Evolutionary conservation across 2,113 vertebrate species (phyloP).

Genomic region (Delphinus delphis): DNA sequence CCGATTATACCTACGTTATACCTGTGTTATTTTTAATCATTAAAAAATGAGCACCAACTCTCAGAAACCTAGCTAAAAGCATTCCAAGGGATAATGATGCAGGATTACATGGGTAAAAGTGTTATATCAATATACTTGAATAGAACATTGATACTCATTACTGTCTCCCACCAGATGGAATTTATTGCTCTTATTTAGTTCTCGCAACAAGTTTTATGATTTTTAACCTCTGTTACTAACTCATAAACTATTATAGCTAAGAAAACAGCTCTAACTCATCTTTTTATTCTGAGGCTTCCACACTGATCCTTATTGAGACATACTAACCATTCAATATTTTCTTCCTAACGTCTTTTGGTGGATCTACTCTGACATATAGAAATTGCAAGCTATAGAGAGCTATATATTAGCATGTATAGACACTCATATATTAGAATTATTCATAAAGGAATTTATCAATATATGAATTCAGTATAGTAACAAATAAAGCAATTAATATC

Average conservation of each 20-base stretch:
- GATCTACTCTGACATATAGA: background rate
- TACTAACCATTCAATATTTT: background rate
- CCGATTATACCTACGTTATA: background rate
- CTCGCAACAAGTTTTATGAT: background rate
- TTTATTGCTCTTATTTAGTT: background rate
- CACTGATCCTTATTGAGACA: background rate
- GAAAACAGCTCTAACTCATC: background rate
- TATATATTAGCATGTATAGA: background rate
- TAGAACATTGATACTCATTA: background rate
- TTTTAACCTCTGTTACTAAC: background rate
- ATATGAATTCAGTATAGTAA: background rate
- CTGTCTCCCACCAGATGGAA: background rate
- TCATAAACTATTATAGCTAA: background rate
- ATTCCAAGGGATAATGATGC: background rate
- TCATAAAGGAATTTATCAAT: background rate
- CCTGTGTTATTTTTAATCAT: background rate
- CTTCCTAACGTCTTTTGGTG: background rate
- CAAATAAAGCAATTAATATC: background rate
- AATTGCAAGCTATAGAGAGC: background rate
- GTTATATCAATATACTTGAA: background rate
- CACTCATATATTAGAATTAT: background rate
- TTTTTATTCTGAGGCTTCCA: background rate
- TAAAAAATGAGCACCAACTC: background rate
- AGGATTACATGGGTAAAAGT: slow-evolving; percentile 4
- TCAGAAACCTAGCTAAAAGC: background rate